phyloP scores from a whole-genome alignment of 2,888 invertebrate genomes.

The Amphimallon solstitiale region DNA sequence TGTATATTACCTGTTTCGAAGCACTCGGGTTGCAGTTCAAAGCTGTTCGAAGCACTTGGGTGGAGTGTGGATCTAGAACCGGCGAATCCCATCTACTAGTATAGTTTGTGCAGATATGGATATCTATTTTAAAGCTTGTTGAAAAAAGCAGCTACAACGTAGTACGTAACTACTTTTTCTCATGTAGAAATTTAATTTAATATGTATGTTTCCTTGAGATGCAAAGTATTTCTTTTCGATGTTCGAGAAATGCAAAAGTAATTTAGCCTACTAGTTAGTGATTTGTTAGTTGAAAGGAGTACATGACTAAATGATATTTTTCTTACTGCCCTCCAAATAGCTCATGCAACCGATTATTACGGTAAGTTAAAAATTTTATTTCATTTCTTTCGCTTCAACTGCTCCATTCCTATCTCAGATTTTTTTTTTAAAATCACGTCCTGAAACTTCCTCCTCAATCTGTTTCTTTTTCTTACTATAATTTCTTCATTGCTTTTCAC shows the following conservation, averaged over 20 bases:
- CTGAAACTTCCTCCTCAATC: conserved; percentile 2
- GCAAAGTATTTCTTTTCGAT: background rate
- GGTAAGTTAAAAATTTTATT: conserved; percentile 91
- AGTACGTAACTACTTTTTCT: background rate
- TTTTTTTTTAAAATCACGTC: conserved; percentile 8
- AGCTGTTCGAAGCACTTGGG: too few relatives aligned
- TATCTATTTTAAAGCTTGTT: background rate
- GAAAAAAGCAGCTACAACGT: background rate
- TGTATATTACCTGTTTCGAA: too few relatives aligned
- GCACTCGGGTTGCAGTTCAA: too few relatives aligned
- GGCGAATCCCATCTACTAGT: too few relatives aligned
- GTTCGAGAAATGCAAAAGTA: background rate
- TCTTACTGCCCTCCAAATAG: conserved; percentile 68
- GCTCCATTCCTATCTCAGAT: conserved; percentile 40
- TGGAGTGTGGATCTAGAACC: too few relatives aligned
- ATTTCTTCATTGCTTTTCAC: conserved; percentile 18
- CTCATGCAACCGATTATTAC: conserved; percentile 98
- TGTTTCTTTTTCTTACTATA: conserved; percentile 8
- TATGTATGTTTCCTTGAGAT: conserved; percentile 41
- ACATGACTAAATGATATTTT: conserved; percentile 45
- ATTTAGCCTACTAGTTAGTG: conserved; percentile 2
- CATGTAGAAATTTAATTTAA: conserved; percentile 3
- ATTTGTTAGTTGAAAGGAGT: background rate
- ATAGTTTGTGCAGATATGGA: too few relatives aligned
- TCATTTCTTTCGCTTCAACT: conserved; percentile 57